Evolutionary conservation across 1,140 invertebrate species (phyloP).

Genomic region (Pseudobourletiella spinata): DNA sequence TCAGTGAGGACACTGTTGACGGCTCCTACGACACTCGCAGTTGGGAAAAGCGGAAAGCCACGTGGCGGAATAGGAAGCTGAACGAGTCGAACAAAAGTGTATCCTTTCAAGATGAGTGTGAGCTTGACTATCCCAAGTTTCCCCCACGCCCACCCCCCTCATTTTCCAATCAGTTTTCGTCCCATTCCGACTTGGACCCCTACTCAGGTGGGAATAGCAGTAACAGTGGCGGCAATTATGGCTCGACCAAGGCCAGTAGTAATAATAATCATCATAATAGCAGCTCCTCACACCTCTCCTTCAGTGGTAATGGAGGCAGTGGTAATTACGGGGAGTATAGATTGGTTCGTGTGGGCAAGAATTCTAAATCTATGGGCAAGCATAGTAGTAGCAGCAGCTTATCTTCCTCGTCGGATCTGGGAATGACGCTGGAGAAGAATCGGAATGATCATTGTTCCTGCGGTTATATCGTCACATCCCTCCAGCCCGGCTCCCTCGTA

Average conservation of each 20-base stretch:
- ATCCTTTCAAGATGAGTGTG: constrained; percentile 1
- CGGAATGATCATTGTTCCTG: constrained; percentile 20
- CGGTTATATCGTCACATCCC: constrained; percentile 28
- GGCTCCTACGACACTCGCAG: background rate
- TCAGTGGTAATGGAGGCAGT: background rate
- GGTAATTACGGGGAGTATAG: constrained; percentile 30
- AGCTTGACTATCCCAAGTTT: background rate
- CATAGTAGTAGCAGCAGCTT: too few species aligned
- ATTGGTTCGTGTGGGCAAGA: constrained; percentile 27
- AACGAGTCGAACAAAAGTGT: constrained; percentile 1
- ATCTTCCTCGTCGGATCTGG: constrained; percentile 18
- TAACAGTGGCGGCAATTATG: background rate
- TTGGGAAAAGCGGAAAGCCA: background rate
- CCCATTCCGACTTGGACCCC: too few species aligned
- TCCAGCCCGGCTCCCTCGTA: constrained; percentile 29
- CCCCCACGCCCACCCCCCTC: too few species aligned
- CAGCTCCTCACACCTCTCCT: background rate
- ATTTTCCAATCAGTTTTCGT: too few species aligned
- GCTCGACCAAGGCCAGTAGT: background rate
- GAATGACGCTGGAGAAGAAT: constrained; percentile 33
- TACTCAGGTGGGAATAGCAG: background rate
- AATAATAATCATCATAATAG: background rate
- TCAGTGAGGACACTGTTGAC: background rate
- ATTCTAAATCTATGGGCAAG: too few species aligned
- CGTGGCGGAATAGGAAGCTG: constrained; percentile 2